Base-by-base conservation (phyloP, 2,888 invertebrate genomes). In the Lampropteryx suffumata region DNA sequence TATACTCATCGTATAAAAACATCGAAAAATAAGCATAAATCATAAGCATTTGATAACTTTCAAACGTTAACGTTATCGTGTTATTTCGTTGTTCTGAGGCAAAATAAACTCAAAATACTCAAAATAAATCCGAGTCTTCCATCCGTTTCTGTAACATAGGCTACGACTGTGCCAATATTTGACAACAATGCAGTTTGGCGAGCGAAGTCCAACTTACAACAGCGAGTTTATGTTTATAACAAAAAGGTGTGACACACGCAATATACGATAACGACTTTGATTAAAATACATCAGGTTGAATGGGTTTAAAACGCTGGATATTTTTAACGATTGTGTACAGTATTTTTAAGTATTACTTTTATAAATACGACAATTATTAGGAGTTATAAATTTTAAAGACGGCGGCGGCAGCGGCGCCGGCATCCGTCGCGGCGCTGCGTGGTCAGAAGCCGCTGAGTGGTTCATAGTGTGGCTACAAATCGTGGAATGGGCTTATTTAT, bases 381-480 rank as follows among this genome's bases (percentile, higher is more conserved):
- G 61, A 62, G 57, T 58, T 65, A 66, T 75, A 71, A 71, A 73
- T 75, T 67, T 67, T 40, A 17, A 11, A 44, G 64, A 48, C 56
- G 72, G 71, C 72, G 72, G 68, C 71, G 63, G 24, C 51, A 37
- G 48, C 56, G 72, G 71, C 72, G 72, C 69, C 71, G 63, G 24
- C 51, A 37, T 17, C 41, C 52, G 59, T 48, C 39, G 37, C 30
- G 52, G 29, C 48, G 51, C 29, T 36, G 34, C 54, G 41, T 43
- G 37, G 35, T 35, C 47, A 44, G 11, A 24, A 27, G 14, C 10
- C 34, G 27, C 9, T 28, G 37, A 41, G 27, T 11, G 28, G 28
- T 48, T 58, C 59, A 61, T 62, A 62, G 61, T 55, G 40, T 21
- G 29, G 54, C 56, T 57, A 42, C 57, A 45, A 21, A 54, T 36